Evolutionary conservation across 2,888 invertebrate species (phyloP).

Genomic region (Heliconius charithonia): DNA sequence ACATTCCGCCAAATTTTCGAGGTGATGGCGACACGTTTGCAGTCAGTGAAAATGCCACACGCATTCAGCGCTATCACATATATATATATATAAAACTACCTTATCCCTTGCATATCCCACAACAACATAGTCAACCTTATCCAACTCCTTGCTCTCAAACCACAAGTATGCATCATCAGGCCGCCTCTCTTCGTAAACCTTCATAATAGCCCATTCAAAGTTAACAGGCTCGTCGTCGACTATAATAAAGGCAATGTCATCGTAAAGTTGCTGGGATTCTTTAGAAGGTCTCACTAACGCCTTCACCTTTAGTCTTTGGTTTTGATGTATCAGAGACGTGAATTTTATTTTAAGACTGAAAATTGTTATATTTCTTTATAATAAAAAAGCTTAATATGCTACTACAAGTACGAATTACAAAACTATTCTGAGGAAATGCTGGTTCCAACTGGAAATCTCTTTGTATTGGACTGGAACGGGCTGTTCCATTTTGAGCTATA

Average conservation of each 20-base stretch:
- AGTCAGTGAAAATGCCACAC: neutral
- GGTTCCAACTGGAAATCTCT: too few relatives aligned
- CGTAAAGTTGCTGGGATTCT: constrained; percentile 58
- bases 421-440: too few relatives aligned
- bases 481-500: too few relatives aligned
- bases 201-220: constrained; percentile 51
- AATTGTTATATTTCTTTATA: neutral
- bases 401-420: too few relatives aligned
- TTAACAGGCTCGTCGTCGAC: constrained; percentile 45
- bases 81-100: constrained; percentile 50
- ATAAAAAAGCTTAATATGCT: too few relatives aligned
- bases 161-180: constrained; percentile 61
- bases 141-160: constrained; percentile 53
- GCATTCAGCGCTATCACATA: neutral
- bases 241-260: constrained; percentile 68
- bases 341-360: constrained; percentile 61
- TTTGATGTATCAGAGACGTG: constrained; percentile 58
- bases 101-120: constrained; percentile 62
- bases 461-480: too few relatives aligned
- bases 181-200: constrained; percentile 54
- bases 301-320: constrained; percentile 46
- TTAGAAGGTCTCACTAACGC: constrained; percentile 62
- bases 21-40: neutral
- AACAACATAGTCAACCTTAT: constrained; percentile 53
- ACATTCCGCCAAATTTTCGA: too few relatives aligned